A percentile compares a stretch with the other conserved stretches of the same genome.
These are phyloP conservation scores for Minunthozetes semirufus DNA, from an alignment of 2,888 invertebrate genomes.

Conservation along the genomic window DNA sequence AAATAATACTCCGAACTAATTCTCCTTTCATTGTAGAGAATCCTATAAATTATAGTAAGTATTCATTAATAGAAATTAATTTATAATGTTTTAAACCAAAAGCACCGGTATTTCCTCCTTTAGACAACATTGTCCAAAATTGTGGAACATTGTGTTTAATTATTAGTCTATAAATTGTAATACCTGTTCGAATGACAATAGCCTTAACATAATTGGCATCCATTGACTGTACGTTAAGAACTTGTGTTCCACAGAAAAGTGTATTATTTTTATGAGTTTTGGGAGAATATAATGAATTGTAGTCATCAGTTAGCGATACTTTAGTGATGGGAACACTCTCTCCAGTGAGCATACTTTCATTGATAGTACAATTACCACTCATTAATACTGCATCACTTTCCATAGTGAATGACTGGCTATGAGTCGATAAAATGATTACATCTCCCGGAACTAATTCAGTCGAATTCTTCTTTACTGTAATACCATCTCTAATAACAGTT, in stretches of 20 bases:
- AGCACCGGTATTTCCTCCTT: too few species aligned
- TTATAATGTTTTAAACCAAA: too few species aligned
- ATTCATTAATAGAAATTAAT: too few species aligned
- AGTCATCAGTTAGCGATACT: conserved; percentile 43
- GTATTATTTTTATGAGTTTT: conserved; percentile 44
- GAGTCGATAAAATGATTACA: conserved; percentile 49
- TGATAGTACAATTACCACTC: conserved; percentile 52
- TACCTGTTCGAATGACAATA: conserved; percentile 51
- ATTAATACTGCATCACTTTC: conserved; percentile 53
- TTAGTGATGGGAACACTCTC: conserved; percentile 46
- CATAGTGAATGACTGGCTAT: conserved; percentile 47
- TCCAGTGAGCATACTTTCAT: conserved; percentile 53
- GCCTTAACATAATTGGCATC: conserved; percentile 48
- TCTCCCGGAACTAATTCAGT: conserved; percentile 49
- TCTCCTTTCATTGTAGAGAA: conserved; percentile 70
- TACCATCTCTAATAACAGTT: conserved; percentile 47
- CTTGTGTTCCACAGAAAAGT: conserved; percentile 46
- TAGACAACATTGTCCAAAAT: too few species aligned
- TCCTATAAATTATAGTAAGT: too few species aligned
- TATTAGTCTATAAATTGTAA: not conserved
- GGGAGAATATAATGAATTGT: conserved; percentile 42
- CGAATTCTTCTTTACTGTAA: not conserved
- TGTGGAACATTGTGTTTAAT: not conserved
- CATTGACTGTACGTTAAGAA: conserved; percentile 44
- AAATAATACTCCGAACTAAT: conserved; percentile 68